Evolutionary conservation across 2,797 vertebrate species (phyloP).

Genomic region (Parauchenoglanis ngamensis): DNA sequence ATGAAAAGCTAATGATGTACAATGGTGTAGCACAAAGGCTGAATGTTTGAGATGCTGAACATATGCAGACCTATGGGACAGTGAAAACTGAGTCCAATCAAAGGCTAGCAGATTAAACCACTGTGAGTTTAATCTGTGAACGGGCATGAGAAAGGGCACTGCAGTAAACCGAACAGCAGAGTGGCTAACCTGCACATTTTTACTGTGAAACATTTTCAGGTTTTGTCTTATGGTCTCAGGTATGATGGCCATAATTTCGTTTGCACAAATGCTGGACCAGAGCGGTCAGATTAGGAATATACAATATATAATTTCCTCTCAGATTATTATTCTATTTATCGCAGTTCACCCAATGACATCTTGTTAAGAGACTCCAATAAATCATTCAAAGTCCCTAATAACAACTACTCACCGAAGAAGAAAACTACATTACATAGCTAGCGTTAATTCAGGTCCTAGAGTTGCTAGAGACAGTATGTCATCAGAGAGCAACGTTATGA

Average conservation of each 20-base stretch:
- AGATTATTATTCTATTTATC: not conserved
- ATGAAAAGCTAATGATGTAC: conserved; percentile 37
- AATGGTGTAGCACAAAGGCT: conserved; percentile 27
- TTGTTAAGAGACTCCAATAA: not conserved
- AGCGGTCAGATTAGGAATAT: not conserved
- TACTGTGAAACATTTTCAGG: not conserved
- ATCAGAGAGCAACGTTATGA: too few relatives aligned
- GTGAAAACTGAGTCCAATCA: conserved; percentile 18
- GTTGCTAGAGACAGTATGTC: not conserved
- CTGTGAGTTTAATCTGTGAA: conserved; percentile 18
- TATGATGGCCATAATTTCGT: not conserved
- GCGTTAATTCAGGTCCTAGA: not conserved
- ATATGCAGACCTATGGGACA: conserved; percentile 26
- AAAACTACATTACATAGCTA: not conserved
- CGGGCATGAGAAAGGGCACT: conserved; percentile 20
- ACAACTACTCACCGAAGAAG: not conserved
- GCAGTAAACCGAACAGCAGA: conserved; percentile 1
- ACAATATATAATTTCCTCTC: not conserved
- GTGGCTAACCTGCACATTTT: not conserved
- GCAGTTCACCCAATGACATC: not conserved
- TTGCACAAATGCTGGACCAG: not conserved
- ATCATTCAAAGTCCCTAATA: not conserved
- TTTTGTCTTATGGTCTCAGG: not conserved
- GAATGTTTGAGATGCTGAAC: conserved; percentile 24
- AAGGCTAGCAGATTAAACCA: conserved; percentile 19